These are phyloP conservation scores for Geotrupes spiniger DNA, from an alignment of 2,888 invertebrate species.

Conservation along the genomic window DNA sequence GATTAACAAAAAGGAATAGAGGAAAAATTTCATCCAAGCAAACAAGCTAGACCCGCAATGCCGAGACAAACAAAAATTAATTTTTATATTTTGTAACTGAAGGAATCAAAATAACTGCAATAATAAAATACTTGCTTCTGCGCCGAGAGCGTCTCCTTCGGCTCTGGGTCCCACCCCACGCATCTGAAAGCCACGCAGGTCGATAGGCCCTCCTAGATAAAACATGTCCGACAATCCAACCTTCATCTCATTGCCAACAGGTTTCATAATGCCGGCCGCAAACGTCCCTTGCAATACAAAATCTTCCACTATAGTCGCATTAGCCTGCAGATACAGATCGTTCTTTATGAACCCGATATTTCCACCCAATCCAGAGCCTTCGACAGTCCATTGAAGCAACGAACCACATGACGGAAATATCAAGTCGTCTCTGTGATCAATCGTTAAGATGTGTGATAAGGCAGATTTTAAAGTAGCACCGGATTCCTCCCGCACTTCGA, in stretches of 20 bases:
- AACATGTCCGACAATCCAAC: constrained; percentile 69
- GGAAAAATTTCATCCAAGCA: too few species aligned
- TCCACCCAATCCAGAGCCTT: constrained; percentile 88
- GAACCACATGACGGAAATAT: constrained; percentile 78
- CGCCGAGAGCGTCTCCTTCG: constrained; percentile 74
- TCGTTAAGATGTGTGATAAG: constrained; percentile 72
- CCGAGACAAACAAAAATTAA: too few species aligned
- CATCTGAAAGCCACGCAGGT: constrained; percentile 82
- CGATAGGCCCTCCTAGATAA: constrained; percentile 87
- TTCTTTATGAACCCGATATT: constrained; percentile 87
- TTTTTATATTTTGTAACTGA: too few species aligned
- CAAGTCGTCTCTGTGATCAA: constrained; percentile 76
- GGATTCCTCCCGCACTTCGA: constrained; percentile 82
- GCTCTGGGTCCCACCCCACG: constrained; percentile 84
- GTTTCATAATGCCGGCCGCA: constrained; percentile 67
- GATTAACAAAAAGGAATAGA: too few species aligned
- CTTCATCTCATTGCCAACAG: constrained; percentile 58
- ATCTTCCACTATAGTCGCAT: constrained; percentile 47
- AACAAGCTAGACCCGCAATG: too few species aligned
- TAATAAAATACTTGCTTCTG: constrained; percentile 51
- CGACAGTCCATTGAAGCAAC: constrained; percentile 70
- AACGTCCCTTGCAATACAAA: constrained; percentile 63
- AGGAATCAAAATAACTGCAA: too few species aligned
- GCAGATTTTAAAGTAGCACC: constrained; percentile 90
- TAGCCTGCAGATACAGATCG: constrained; percentile 70